Percentiles rank a stretch among this genome's conserved stretches.
phyloP scores from a whole-genome alignment of 2,888 invertebrate genomes.

The Acleris laterana region DNA sequence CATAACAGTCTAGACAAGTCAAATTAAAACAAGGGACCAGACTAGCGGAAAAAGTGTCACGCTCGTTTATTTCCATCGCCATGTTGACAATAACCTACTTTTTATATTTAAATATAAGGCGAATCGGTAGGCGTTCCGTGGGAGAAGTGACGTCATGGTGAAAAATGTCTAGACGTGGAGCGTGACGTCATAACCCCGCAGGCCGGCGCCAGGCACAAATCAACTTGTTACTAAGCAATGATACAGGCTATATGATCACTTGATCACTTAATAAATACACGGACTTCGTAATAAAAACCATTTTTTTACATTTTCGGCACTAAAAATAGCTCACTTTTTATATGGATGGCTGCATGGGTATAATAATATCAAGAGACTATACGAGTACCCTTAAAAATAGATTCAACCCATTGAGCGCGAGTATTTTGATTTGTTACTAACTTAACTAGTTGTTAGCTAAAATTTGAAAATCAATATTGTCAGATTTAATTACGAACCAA shows the following conservation, averaged over 20 bases:
- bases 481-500: too few species aligned
- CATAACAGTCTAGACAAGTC: too few species aligned
- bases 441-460: too few species aligned
- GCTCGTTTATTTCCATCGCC: conserved; percentile 6
- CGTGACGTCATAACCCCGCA: conserved; percentile 41
- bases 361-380: too few species aligned
- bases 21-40: too few species aligned
- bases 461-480: too few species aligned
- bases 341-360: too few species aligned
- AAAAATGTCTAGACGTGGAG: conserved; percentile 67
- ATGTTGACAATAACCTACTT: conserved; percentile 12
- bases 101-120: conserved; percentile 8
- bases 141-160: conserved; percentile 47
- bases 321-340: background rate
- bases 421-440: too few species aligned
- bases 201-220: conserved; percentile 16
- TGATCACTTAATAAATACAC: background rate
- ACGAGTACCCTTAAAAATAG: too few species aligned
- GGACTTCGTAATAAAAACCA: too few species aligned
- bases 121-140: conserved; percentile 39
- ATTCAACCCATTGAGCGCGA: too few species aligned
- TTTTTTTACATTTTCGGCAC: background rate
- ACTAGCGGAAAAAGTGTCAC: too few species aligned
- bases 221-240: conserved; percentile 6
- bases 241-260: conserved; percentile 4